Evolutionary conservation across 1,140 invertebrate species (phyloP).

Genomic region (Cydia pomonella): DNA sequence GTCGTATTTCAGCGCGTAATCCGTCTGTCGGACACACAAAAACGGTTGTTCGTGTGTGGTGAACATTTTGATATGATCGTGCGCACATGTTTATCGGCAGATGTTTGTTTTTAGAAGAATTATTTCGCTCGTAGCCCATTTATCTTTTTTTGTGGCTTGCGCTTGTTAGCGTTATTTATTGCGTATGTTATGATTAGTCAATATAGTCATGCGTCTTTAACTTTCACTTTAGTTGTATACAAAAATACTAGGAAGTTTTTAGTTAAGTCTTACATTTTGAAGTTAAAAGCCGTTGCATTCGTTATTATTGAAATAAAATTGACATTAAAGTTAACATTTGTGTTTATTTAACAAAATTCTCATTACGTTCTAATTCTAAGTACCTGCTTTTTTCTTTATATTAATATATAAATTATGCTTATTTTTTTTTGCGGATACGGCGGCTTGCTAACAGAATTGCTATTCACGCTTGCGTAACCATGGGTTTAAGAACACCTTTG

Average conservation of each 20-base stretch:
- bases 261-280: no score
- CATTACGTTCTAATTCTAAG: no score
- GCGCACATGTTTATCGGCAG: slow-evolving; percentile 42
- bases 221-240: not conserved
- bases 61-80: slow-evolving; percentile 31
- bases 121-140: slow-evolving; percentile 31
- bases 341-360: no score
- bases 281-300: no score
- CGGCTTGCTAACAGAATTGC: not conserved
- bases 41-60: slow-evolving; percentile 37
- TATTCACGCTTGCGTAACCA: not conserved
- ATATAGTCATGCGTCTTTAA: not conserved
- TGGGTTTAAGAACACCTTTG: not conserved
- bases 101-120: slow-evolving; percentile 46
- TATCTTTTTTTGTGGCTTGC: not conserved
- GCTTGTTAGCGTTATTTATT: slow-evolving; percentile 17
- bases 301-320: no score
- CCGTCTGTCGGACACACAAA: slow-evolving; percentile 35
- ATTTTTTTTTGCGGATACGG: not conserved
- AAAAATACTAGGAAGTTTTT: no score
- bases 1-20: not conserved
- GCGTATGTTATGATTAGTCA: not conserved
- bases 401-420: no score
- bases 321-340: no score
- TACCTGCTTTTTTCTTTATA: no score